Evolutionary conservation across 2,797 vertebrate species (phyloP), one percentile per base, ranked within the genome.

Genomic region (Syngnathus acus): DNA sequence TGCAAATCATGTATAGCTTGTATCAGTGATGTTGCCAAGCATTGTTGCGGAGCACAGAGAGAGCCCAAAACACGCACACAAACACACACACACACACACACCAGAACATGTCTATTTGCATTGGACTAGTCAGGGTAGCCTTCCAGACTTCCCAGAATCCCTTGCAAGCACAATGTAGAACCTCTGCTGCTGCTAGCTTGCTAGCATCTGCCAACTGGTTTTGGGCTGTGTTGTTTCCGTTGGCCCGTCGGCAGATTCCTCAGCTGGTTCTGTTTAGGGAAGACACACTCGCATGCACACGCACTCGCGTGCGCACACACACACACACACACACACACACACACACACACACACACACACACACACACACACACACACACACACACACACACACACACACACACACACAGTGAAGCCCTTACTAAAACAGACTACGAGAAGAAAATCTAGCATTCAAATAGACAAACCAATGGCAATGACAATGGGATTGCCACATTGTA

Each of bases 241-340:
- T 65, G 64, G 64, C 64, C 19, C 37, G 26, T 17, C 16, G 17
- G 32, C 17, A 6, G 64, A 65, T 65, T 65, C 64, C 64, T 40
- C 64, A 65, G 48, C 64, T 65, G 64, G 47, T 65, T 65, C 48
- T 65, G 64, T n/a, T 65, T 65, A 65, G 16, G 42, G 26, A 57
- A 57, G 55, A 39, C 39, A 23, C 40, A 62, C 14, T 8, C 39
- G 14, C 21, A 61, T 39, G 42, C 59, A 42, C 38, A 59, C 17
- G 39, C 16, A 40, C 37, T 40, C 38, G 2, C 17, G 10, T 8
- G 42, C 42, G 13, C 42, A 42, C 9, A 9, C 9, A 11, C 5
- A n/a, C 58, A 42, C 58, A 60, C 38, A 13, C 57, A 9, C 37
- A 60, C 37, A 60, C 23, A 38, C 14, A 39, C 32, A 59, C 57